Evolutionary conservation across 1,140 invertebrate genomes (phyloP), one percentile per base, ranked within the genome.

Genomic region (Episyrphus balteatus): DNA sequence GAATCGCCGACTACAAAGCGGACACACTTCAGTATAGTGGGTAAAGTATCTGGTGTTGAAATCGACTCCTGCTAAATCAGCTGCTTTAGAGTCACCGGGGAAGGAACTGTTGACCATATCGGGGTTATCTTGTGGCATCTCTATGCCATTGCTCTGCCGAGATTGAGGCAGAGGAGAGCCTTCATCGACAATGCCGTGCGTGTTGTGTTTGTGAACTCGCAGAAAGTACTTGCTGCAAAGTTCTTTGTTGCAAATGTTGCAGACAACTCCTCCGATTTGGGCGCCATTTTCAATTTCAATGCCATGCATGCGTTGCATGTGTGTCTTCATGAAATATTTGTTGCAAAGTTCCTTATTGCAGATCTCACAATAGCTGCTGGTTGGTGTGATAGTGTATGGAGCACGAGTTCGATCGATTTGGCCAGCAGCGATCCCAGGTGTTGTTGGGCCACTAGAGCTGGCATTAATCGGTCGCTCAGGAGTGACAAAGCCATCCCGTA

Each of bases 331-430:
- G 66, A 99, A 99, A 62, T 99, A 99, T 69, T 99, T 99, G 73
- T 99, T 99, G 72, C 96, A 99, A 31, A 98, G 70, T 69, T 98
- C 94, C 73, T 99, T 99, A 71, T 98, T 98, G 71, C 97, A 99
- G 49, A 99, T 95, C 66, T 98, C 93, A 70, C 97, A 99, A 61
- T 93, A 97, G 59, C 92, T 92, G 40, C 83, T 87, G 0, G 81
- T 83, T 0, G 75, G 83, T 12, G 82, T 77, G 40, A 82, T 68
- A n/a, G 63, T 68, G 33, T 68, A 68, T 0, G 40, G 70, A 58
- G 26, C 67, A 5, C 49, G 50, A 52, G 15, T 62, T 15, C 37
- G 69, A 55, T 19, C 60, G 57, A 19, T 66, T 64, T n/a, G 3
- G 40, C 45, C 9, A 11, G 55, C 45, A 40, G 45, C 39, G 5